Percentiles rank a stretch among this genome's conserved stretches.
phyloP scores from a whole-genome alignment of 2,888 invertebrate genomes.

The Apoderus coryli region DNA sequence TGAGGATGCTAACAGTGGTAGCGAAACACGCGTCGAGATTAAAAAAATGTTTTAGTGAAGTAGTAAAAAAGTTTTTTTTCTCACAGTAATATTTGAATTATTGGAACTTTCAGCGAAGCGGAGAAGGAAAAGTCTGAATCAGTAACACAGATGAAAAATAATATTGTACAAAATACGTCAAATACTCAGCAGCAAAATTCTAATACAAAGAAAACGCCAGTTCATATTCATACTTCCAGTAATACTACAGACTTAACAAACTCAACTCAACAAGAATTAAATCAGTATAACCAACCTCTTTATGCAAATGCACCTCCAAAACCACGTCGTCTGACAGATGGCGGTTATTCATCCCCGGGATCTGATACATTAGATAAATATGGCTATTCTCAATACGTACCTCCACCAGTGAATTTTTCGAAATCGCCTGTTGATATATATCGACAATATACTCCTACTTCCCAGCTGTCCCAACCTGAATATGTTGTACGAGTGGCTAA shows the following conservation, averaged over 20 bases:
- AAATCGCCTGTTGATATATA: slow-evolving; percentile 27
- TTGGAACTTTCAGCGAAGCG: slow-evolving; percentile 24
- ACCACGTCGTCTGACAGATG: slow-evolving; percentile 63
- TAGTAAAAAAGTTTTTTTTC: no score
- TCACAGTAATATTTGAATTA: no score
- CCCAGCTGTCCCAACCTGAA: slow-evolving; percentile 22
- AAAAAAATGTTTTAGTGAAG: no score
- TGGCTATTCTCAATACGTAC: slow-evolving; percentile 24
- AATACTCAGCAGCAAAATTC: no score
- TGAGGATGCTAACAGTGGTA: no score
- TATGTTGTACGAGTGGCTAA: slow-evolving; percentile 16
- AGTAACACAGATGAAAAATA: no score
- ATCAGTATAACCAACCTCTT: slow-evolving; percentile 49
- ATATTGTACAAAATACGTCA: no score
- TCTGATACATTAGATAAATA: slow-evolving; percentile 42
- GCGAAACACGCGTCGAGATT: no score
- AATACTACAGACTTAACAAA: slow-evolving; percentile 28
- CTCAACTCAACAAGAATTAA: slow-evolving; percentile 26
- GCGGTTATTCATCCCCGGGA: slow-evolving; percentile 60
- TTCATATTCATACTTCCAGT: no score
- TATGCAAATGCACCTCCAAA: slow-evolving; percentile 87
- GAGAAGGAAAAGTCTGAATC: no score
- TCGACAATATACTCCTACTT: slow-evolving; percentile 17
- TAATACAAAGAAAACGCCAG: no score
- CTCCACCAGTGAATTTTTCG: slow-evolving; percentile 24